Evolutionary conservation across 1,140 invertebrate species (phyloP), one percentile per base, ranked within the genome.

Genomic region (Temnothorax nylanderi): DNA sequence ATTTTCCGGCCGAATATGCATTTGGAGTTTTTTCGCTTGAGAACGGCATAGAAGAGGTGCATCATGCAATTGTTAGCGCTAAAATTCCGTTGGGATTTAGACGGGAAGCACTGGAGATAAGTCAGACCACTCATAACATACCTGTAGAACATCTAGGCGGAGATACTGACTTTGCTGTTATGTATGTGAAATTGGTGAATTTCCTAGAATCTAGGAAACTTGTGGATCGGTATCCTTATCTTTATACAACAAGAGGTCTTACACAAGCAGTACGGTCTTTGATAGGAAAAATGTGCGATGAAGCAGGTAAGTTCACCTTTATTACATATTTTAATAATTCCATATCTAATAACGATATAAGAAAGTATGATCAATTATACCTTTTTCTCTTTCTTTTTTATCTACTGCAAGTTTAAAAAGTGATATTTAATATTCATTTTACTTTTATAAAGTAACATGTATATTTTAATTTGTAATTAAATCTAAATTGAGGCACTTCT

Each of bases 11-110:
- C 18, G 94, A 96, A 87, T 93, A 95, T 84, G 93, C 93, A 1
- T 21, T 95, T 0, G 76, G 85, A 10, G 86, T 93, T 56, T 97
- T 97, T 90, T 96, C 95, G 54, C 77, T 97, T 3, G 60, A 92
- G 41, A 90, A 96, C 62, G 97, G 96, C 2, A 93, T 96, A 0
- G 91, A 90, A 49, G 92, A 95, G 10, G 87, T 94, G 2, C 96
- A 96, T 86, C 96, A 96, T 92, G 92, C 93, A 87, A 91, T 96
- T 13, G 92, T 97, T 0, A 95, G 95, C 76, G 95, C 95, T 54
- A 65, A 90, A 6, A 95, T 96, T 67, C 95, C 95, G 37, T 51
- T 96, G 0, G 96, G 96, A 0, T 97, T 96, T 86, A 94, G 93
- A 0, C 93, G 92, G 32, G 94, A 95, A 54, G 95, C 96, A 0